These are phyloP conservation scores for Aspiorhynchus laticeps DNA, from an alignment of 2,113 vertebrate species.

Conservation along the genomic window DNA sequence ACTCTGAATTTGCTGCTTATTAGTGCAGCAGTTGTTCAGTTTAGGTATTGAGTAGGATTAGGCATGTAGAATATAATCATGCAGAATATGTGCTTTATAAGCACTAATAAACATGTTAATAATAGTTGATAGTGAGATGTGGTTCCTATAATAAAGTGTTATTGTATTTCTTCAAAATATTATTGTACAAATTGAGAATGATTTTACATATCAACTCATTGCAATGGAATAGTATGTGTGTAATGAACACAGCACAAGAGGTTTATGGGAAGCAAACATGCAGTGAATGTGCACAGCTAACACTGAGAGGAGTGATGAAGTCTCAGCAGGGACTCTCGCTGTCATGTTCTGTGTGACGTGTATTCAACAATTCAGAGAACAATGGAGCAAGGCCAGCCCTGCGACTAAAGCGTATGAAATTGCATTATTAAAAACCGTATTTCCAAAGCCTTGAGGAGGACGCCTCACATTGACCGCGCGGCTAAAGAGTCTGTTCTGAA, in stretches of 20 bases:
- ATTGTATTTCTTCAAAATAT: no score
- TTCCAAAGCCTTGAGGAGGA: slow-evolving; percentile 58
- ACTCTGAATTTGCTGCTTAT: no score
- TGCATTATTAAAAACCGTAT: slow-evolving; percentile 69
- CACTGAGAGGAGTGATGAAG: background rate
- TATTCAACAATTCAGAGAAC: slow-evolving; percentile 64
- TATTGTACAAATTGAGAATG: no score
- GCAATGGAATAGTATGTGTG: background rate
- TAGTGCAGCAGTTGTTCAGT: no score
- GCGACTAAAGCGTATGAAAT: slow-evolving; percentile 75
- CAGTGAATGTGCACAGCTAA: background rate
- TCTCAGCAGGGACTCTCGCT: slow-evolving; percentile 60
- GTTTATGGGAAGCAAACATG: background rate
- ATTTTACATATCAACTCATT: no score
- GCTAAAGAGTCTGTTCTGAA: background rate
- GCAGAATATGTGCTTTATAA: no score
- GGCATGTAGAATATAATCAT: no score
- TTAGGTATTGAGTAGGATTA: no score
- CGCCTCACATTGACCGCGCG: background rate
- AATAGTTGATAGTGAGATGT: no score
- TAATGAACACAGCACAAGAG: background rate
- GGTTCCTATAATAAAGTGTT: no score
- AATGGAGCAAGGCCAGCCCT: slow-evolving; percentile 64
- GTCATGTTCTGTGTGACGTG: slow-evolving; percentile 63
- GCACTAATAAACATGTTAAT: no score